These are phyloP conservation scores for Drosophila anomalipes DNA, from an alignment of 2,888 invertebrate genomes.

Conservation along the genomic window DNA sequence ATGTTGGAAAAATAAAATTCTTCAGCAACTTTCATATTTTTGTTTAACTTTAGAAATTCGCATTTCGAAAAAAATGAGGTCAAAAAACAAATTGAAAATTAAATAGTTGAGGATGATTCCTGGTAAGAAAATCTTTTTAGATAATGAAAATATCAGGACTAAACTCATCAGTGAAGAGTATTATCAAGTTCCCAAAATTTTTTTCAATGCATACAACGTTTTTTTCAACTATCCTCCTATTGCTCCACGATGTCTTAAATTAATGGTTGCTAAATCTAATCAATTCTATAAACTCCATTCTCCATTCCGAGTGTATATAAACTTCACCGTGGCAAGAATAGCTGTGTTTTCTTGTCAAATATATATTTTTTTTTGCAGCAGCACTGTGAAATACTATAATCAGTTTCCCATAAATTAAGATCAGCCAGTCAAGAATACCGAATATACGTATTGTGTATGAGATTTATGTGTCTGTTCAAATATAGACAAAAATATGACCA, in stretches of 20 bases:
- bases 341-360: not conserved
- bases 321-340: not conserved
- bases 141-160: not conserved
- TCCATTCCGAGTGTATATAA: no score
- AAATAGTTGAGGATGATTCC: not conserved
- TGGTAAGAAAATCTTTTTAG: not conserved
- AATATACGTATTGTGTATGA: constrained; percentile 56
- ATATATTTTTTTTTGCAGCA: constrained; percentile 10
- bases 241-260: not conserved
- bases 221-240: not conserved
- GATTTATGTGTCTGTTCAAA: constrained; percentile 82
- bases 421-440: constrained; percentile 58
- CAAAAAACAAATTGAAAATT: not conserved
- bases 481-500: constrained; percentile 71
- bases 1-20: no score
- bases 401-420: constrained; percentile 83
- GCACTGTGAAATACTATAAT: constrained; percentile 65
- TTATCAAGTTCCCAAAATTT: not conserved
- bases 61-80: not conserved
- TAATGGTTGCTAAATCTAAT: not conserved
- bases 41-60: no score
- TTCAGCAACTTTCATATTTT: not conserved
- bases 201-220: not conserved
- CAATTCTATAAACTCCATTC: not conserved
- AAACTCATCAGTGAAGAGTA: not conserved